Conservation (phyloP, 2,113 vertebrate species). For the Sus scrofa region DNA sequence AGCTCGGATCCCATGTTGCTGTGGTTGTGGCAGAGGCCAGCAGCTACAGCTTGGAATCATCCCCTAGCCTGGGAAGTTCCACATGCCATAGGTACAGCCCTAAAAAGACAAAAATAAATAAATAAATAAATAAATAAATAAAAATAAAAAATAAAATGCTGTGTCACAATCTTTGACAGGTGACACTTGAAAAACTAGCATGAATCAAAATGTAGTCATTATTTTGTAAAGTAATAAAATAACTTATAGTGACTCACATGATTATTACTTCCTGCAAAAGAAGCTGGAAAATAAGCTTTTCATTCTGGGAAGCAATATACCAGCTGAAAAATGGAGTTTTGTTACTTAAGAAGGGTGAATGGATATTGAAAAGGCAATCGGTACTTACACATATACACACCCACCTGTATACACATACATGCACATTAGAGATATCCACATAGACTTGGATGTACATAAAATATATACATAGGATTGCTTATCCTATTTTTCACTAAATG, state of each 20-base stretch:
- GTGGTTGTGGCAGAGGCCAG: no score
- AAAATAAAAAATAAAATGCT: not conserved
- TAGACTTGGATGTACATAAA: not conserved
- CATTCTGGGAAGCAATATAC: not conserved
- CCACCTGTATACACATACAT: not conserved
- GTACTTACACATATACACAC: not conserved
- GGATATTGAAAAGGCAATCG: not conserved
- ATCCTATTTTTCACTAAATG: not conserved
- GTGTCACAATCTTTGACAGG: not conserved
- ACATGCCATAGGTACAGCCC: no score
- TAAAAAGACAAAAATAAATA: no score
- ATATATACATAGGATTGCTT: not conserved
- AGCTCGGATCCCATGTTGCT: no score
- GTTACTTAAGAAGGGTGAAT: not conserved
- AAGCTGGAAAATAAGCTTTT: not conserved
- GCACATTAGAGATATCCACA: not conserved
- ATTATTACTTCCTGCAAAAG: not conserved
- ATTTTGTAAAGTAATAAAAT: not conserved
- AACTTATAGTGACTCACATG: not conserved
- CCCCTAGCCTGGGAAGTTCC: no score
- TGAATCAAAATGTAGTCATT: constrained; percentile 4
- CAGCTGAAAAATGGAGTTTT: not conserved
- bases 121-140: not conserved
- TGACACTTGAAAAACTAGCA: constrained; percentile 12
- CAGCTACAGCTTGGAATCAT: no score